phyloP scores from a whole-genome alignment of 2,888 invertebrate genomes.

The Synanthedon andrenaeformis region DNA sequence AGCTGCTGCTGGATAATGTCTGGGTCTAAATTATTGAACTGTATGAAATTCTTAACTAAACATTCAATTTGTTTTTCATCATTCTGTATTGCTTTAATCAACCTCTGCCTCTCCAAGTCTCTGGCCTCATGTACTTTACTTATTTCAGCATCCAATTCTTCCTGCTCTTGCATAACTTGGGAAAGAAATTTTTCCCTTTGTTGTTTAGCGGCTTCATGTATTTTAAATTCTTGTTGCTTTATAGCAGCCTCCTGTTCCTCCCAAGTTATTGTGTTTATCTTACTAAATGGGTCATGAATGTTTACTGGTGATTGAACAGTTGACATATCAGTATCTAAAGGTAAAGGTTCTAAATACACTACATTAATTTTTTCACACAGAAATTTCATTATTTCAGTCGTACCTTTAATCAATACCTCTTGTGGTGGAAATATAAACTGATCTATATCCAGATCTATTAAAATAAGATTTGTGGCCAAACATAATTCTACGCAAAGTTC shows the following conservation, averaged over 20 bases:
- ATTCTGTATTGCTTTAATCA: conserved; percentile 72
- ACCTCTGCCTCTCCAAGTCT: conserved; percentile 71
- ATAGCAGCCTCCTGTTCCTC: conserved; percentile 75
- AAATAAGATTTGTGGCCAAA: conserved; percentile 71
- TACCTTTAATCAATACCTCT: conserved; percentile 71
- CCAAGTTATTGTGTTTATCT: conserved; percentile 42
- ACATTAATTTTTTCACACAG: conserved; percentile 63
- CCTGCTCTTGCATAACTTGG: conserved; percentile 72
- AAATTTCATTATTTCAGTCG: conserved; percentile 75
- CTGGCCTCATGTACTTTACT: conserved; percentile 76
- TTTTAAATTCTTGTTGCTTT: conserved; percentile 73
- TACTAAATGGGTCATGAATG: conserved; percentile 41
- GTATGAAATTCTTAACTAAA: conserved; percentile 74
- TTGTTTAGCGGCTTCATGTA: conserved; percentile 73
- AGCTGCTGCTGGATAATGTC: conserved; percentile 74
- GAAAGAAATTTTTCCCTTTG: conserved; percentile 72
- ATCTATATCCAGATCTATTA: conserved; percentile 73
- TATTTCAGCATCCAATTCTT: conserved; percentile 75
- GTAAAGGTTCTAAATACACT: conserved; percentile 55
- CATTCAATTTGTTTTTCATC: conserved; percentile 75
- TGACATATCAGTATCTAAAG: conserved; percentile 30
- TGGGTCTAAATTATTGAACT: conserved; percentile 65
- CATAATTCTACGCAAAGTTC: conserved; percentile 75
- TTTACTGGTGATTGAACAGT: conserved; percentile 34
- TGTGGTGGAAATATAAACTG: conserved; percentile 75